Conservation (phyloP, 2,888 invertebrate genomes). For the Cremastobaeus sp. region DNA sequence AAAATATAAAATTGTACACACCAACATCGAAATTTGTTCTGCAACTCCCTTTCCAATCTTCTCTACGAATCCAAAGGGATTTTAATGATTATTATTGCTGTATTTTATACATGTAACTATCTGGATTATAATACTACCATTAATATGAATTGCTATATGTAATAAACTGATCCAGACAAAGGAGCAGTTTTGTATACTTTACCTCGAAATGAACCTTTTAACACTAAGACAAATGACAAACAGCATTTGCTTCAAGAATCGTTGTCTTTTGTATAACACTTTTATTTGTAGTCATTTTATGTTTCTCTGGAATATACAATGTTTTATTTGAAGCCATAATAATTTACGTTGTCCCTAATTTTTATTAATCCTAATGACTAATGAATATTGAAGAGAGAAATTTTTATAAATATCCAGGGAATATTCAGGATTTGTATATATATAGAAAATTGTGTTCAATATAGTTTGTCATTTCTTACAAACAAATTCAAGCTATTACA, state of each 20-base stretch:
- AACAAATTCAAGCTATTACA: conserved; percentile 22
- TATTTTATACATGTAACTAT: conserved; percentile 76
- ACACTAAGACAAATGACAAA: no score
- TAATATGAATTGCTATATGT: conserved; percentile 68
- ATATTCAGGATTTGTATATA: conserved; percentile 32
- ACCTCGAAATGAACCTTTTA: conserved; percentile 4
- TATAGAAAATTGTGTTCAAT: conserved; percentile 32
- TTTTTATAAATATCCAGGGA: neutral
- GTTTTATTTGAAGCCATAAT: no score
- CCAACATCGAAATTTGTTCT: conserved; percentile 51
- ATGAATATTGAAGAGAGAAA: neutral
- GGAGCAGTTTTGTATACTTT: conserved; percentile 55
- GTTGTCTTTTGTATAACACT: no score
- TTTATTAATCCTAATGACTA: neutral
- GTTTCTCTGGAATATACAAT: no score
- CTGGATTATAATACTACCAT: conserved; percentile 68
- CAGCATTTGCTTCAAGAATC: neutral
- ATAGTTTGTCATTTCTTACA: conserved; percentile 35
- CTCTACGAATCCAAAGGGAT: conserved; percentile 59
- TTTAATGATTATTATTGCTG: conserved; percentile 70
- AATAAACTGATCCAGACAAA: conserved; percentile 71
- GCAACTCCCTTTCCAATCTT: conserved; percentile 53
- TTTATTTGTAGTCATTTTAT: no score
- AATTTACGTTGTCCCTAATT: no score
- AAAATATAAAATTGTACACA: conserved; percentile 57